phyloP scores from a whole-genome alignment of 2,888 invertebrate genomes.

The Alentia gelatinosa region DNA sequence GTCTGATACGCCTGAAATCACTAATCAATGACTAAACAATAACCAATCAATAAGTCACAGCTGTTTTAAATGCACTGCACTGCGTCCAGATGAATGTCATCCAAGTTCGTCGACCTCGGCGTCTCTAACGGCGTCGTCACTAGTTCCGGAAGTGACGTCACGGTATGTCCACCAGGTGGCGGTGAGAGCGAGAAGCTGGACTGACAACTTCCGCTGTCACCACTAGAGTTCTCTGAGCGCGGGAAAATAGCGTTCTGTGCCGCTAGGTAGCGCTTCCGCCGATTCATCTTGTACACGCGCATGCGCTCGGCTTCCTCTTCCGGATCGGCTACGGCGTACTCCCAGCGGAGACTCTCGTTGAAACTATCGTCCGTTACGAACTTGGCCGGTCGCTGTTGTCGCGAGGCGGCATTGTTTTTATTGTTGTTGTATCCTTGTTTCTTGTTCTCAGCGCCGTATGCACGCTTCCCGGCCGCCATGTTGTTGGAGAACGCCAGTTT shows the following conservation, averaged over 20 bases:
- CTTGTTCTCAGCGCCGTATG: neutral
- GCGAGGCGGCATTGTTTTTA: neutral
- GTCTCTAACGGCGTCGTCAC: neutral
- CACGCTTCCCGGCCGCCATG: neutral
- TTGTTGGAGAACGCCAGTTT: neutral
- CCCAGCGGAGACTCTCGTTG: slow-evolving; percentile 74
- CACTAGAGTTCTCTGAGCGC: neutral
- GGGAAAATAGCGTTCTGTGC: slow-evolving; percentile 64
- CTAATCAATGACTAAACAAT: too few species aligned
- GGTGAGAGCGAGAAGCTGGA: slow-evolving; percentile 18
- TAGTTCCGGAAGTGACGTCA: neutral
- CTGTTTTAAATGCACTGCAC: neutral
- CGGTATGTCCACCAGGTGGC: neutral
- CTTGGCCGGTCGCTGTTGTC: neutral
- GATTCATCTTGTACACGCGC: slow-evolving; percentile 75
- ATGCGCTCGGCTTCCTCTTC: slow-evolving; percentile 74
- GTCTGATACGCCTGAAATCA: too few species aligned
- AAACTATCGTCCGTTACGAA: neutral
- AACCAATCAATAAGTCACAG: neutral
- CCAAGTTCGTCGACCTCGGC: neutral
- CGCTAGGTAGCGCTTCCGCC: slow-evolving; percentile 77
- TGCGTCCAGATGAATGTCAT: slow-evolving; percentile 10
- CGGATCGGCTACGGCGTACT: slow-evolving; percentile 69
- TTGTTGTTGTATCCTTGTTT: too few species aligned
- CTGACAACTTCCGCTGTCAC: neutral